Base-by-base conservation (phyloP, 2,113 vertebrate species). In the Lepidothrix coronata region DNA sequence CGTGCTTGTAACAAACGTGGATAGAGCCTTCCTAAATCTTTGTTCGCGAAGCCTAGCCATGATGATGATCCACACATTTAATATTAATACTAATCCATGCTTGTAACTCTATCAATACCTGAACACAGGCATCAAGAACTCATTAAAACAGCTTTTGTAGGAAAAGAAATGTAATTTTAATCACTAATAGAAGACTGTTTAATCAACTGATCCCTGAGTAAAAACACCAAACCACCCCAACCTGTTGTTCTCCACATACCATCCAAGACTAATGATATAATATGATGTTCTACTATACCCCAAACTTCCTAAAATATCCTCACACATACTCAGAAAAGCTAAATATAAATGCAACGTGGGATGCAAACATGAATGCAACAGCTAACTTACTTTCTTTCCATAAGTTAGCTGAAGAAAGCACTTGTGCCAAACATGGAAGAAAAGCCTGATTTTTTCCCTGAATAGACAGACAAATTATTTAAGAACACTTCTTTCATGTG, bases 251-350 rank as follows among this genome's bases (percentile, higher is more conserved):
- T 51, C 33, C 52, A 73, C 14, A 61, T 5, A 24, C 4, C 11
- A 5, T 8, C 4, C 21, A 58, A 48, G 12, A 59, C 21, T 78
- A 62, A 4, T 2, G 0, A 46, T n/a, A 75, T 2, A 52, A 5
- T 22, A 59, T n/a, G 15, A 39, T 44, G 12, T 59, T 63, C 14
- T 61, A 18, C 44, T 62, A 27, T 12, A 75, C 31, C 23, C 8
- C n/a, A 43, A 37, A 35, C n/a, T 74, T 67, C 23, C 43, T 63
- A 41, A 46, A 85, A 46, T 70, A 80, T 3, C 2, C 80, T 52
- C 24, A 41, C 9, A 70, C 11, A 21, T 20, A 86, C 12, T 62
- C 39, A 52, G 30, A 79, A 74, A 80, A 70, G 31, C 20, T 52
- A 91, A 76, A 31, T 18, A 61, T 9, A 24, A 72, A 83, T 30